These are phyloP conservation scores for Iphiclides podalirius DNA, from an alignment of 2,888 invertebrate species.

Conservation along the genomic window DNA sequence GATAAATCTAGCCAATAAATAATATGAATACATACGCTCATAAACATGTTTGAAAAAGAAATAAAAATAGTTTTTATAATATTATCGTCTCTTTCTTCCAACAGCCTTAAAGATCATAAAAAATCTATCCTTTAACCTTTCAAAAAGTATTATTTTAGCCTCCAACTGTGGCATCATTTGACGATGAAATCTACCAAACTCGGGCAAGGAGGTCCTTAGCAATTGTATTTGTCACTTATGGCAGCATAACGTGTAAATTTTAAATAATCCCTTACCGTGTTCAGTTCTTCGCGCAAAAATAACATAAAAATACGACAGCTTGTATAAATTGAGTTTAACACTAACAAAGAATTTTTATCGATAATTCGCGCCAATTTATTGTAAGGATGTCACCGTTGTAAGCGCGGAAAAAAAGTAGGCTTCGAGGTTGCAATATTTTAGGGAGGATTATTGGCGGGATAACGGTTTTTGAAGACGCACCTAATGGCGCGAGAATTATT, in stretches of 20 bases:
- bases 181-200: not conserved
- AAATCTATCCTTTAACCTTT: no score
- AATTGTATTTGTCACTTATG: no score
- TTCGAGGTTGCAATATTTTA: conserved; percentile 69
- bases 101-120: no score
- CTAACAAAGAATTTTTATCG: conserved; percentile 16
- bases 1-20: no score
- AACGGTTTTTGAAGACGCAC: conserved; percentile 18
- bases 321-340: conserved; percentile 11
- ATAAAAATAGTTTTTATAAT: no score
- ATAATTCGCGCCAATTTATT: conserved; percentile 13
- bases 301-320: not conserved
- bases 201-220: no score
- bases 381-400: conserved; percentile 10
- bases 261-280: not conserved
- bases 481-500: conserved; percentile 7
- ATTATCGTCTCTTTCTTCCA: no score
- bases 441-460: conserved; percentile 32
- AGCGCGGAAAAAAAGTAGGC: conserved; percentile 45
- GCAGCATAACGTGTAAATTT: no score
- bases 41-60: no score
- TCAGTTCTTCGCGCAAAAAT: not conserved
- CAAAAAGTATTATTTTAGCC: no score
- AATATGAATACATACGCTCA: no score
- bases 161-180: no score